These are phyloP conservation scores for Scaptomyza parva DNA, from an alignment of 2,888 invertebrate genomes.

Conservation along the genomic window DNA sequence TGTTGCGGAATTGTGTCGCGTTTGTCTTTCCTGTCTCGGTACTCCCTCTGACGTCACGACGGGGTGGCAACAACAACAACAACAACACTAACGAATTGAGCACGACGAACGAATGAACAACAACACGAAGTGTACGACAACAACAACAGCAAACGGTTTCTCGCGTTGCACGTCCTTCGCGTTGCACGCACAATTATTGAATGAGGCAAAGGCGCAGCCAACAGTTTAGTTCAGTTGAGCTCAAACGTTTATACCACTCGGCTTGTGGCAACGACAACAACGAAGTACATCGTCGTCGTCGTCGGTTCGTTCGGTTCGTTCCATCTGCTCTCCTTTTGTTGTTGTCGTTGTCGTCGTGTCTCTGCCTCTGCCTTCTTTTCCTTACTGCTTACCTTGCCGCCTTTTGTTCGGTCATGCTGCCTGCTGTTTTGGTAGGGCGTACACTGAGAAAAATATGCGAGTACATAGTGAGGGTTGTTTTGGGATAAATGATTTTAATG, in stretches of 20 bases:
- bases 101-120: conserved; percentile 7
- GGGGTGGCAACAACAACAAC: conserved; percentile 21
- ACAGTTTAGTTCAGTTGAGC: background rate
- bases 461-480: too few species aligned
- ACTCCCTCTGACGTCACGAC: conserved; percentile 51
- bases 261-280: conserved; percentile 27
- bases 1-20: conserved; percentile 15
- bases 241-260: conserved; percentile 19
- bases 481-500: too few species aligned
- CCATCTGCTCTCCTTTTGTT: conserved; percentile 46
- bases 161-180: conserved; percentile 75
- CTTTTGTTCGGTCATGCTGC: conserved; percentile 38
- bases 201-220: conserved; percentile 56
- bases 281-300: conserved; percentile 3
- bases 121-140: conserved; percentile 5
- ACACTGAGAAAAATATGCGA: conserved; percentile 35
- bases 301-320: conserved; percentile 16
- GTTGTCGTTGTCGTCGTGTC: conserved; percentile 16
- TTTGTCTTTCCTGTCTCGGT: background rate
- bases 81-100: conserved; percentile 10
- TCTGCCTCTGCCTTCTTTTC: conserved; percentile 22
- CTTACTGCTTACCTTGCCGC: conserved; percentile 34
- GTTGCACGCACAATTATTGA: conserved; percentile 81
- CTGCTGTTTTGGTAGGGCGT: conserved; percentile 14
- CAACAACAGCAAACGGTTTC: conserved; percentile 13